phyloP scores from a whole-genome alignment of 2,888 invertebrate species.

The Lacanobia oleracea region DNA sequence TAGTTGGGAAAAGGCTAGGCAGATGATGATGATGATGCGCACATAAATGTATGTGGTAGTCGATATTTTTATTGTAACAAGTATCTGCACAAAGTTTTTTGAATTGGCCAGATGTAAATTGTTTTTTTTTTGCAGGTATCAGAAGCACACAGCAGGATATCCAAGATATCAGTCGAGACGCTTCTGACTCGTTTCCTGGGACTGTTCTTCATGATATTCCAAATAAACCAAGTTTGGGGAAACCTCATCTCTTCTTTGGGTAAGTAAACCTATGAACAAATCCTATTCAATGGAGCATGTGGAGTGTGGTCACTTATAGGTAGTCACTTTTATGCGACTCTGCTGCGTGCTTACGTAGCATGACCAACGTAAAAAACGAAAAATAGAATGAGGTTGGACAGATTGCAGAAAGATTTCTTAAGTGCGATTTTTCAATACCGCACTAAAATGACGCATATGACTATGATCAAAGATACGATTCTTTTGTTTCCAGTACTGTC shows the following conservation, averaged over 20 bases:
- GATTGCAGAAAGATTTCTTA: too few relatives aligned
- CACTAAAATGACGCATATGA: too few relatives aligned
- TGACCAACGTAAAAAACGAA: too few relatives aligned
- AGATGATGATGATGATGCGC: too few relatives aligned
- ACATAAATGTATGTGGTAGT: too few relatives aligned
- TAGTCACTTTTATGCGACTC: too few relatives aligned
- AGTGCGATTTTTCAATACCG: too few relatives aligned
- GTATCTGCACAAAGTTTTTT: too few relatives aligned
- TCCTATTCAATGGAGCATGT: not conserved
- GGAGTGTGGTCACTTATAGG: not conserved
- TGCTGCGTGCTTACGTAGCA: too few relatives aligned
- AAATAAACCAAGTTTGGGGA: constrained; percentile 93
- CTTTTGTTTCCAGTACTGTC: constrained; percentile 78
- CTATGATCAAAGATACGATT: not conserved
- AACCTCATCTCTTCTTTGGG: constrained; percentile 92
- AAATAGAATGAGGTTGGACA: too few relatives aligned
- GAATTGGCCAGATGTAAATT: not conserved
- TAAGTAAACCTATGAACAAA: constrained; percentile 67
- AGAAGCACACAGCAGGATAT: constrained; percentile 90
- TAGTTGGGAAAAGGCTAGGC: too few relatives aligned
- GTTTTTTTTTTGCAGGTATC: constrained; percentile 83
- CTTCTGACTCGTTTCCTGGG: constrained; percentile 93
- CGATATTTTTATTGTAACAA: too few relatives aligned
- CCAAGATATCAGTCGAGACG: constrained; percentile 89
- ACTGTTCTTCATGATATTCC: constrained; percentile 94